Evolutionary conservation across 2,797 vertebrate genomes (phyloP).

Genomic region (Onychomys arenicola): DNA sequence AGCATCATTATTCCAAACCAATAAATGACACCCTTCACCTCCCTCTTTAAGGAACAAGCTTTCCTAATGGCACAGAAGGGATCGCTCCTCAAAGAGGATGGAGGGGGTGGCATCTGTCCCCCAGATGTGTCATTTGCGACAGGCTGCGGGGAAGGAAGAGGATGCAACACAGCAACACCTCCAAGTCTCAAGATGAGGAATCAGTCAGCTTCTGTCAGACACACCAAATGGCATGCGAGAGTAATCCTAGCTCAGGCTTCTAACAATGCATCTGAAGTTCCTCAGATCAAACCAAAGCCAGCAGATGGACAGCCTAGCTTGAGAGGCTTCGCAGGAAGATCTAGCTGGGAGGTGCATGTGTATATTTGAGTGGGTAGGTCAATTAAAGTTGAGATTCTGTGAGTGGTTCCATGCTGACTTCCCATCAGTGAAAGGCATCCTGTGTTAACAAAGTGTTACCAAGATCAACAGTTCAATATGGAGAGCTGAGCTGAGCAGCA

Average conservation of each 20-base stretch:
- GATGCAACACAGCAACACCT: conserved; percentile 15
- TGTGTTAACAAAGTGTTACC: background rate
- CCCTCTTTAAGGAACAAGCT: background rate
- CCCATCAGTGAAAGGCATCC: background rate
- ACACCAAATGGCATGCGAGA: conserved; percentile 14
- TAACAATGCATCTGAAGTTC: background rate
- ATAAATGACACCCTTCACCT: background rate
- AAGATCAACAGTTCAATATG: background rate
- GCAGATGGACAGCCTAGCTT: background rate
- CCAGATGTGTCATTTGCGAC: background rate
- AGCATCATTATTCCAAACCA: background rate
- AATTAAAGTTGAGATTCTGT: background rate
- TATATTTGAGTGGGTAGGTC: fast-evolving
- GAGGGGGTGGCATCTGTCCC: background rate
- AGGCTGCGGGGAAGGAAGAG: conserved; percentile 9
- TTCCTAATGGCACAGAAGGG: background rate
- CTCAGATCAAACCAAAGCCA: background rate
- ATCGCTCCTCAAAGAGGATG: background rate
- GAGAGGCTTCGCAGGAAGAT: background rate
- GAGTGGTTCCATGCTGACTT: background rate
- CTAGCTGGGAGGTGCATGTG: background rate
- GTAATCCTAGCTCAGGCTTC: conserved; percentile 27
- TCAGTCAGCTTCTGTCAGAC: conserved; percentile 9
- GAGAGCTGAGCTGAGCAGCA: background rate
- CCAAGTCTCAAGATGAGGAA: background rate